These are phyloP conservation scores for Leucopternis melanops DNA, from an alignment of 2,113 vertebrate species.

Conservation along the genomic window DNA sequence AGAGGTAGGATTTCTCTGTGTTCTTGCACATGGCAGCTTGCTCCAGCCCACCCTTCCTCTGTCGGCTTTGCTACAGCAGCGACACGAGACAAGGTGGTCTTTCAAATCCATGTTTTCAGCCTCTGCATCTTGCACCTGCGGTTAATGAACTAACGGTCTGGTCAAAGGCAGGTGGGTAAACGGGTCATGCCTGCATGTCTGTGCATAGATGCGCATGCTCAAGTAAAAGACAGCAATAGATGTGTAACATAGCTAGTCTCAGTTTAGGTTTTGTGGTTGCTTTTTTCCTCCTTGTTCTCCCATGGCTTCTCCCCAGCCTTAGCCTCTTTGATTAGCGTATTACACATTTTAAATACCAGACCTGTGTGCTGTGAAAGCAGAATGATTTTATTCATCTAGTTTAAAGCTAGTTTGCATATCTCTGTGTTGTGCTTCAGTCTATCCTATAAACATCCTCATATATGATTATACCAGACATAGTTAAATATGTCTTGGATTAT, in stretches of 20 bases:
- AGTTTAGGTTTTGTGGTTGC: background rate
- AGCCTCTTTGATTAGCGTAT: background rate
- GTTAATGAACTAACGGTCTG: background rate
- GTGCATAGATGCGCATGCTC: accelerated
- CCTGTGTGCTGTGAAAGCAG: background rate
- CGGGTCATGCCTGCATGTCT: background rate
- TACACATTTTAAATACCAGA: background rate
- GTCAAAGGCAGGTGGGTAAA: background rate
- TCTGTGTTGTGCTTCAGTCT: background rate
- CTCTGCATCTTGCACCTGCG: background rate
- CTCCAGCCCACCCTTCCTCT: background rate
- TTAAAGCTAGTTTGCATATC: background rate
- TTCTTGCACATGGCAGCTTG: background rate
- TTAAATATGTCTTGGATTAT: background rate
- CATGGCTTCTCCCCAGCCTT: background rate
- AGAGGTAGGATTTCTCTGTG: accelerated
- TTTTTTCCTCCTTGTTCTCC: background rate
- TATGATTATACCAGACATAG: background rate
- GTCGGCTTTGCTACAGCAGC: background rate
- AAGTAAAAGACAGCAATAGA: background rate
- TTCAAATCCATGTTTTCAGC: background rate
- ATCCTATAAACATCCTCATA: background rate
- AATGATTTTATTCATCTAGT: background rate
- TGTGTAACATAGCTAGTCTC: background rate
- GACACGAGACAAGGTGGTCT: accelerated